These are phyloP conservation scores for Sinocyclocheilus anshuiensis DNA, from an alignment of 2,113 vertebrate species.

Conservation along the genomic window DNA sequence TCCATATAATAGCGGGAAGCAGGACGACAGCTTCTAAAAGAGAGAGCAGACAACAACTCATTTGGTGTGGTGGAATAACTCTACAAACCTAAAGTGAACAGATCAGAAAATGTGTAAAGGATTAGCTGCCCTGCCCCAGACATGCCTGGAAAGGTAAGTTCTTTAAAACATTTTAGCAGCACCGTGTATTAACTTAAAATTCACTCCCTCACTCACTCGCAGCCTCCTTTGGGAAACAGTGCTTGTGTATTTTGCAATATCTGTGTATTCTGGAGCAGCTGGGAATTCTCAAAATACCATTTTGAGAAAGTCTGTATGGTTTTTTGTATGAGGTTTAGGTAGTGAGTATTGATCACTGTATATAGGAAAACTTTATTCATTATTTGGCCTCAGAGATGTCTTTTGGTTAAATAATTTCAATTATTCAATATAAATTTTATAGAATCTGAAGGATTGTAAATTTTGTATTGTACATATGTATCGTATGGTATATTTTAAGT, in stretches of 20 bases:
- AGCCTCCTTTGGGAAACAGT: not conserved
- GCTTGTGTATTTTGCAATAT: no score
- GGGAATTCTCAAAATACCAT: not conserved
- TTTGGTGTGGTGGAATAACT: constrained; percentile 44
- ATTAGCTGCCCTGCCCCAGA: constrained; percentile 79
- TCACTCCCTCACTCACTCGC: no score
- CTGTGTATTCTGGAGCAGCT: not conserved
- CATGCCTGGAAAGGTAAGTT: constrained; percentile 78
- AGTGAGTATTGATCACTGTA: not conserved
- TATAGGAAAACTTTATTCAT: not conserved
- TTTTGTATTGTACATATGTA: no score
- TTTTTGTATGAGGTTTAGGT: not conserved
- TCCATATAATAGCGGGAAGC: constrained; percentile 69
- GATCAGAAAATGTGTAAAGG: constrained; percentile 79
- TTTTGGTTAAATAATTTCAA: not conserved
- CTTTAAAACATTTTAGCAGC: not conserved
- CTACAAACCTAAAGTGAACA: constrained; percentile 45
- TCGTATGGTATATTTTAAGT: not conserved
- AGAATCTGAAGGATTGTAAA: no score
- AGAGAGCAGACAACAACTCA: constrained; percentile 54
- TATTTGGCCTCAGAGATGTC: not conserved
- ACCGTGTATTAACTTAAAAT: not conserved
- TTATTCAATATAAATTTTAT: no score
- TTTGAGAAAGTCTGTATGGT: not conserved
- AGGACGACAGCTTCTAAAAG: constrained; percentile 67